Evolutionary conservation across 2,113 vertebrate genomes (phyloP), one percentile per base, ranked within the genome.

Genomic region (Neoarius graeffei): DNA sequence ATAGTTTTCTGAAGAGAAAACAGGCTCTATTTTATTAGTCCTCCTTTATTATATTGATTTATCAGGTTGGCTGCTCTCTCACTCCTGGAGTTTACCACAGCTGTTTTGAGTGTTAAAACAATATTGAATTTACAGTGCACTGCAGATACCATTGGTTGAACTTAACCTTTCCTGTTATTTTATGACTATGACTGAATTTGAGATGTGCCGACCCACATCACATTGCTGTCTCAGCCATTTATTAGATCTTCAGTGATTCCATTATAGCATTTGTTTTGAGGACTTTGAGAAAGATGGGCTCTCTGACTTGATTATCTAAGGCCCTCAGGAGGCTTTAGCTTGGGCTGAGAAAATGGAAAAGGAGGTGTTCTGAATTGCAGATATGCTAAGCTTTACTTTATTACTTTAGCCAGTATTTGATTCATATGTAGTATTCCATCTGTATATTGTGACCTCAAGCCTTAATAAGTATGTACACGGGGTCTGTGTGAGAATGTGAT

Each of bases 231-330:
- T 71, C 20, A 77, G 50, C 60, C 86, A 90, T 94, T 91, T 91
- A 92, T 92, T 86, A 91, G 92, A 92, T 94, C 93, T 92, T 77
- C 81, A 2, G 93, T 91, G 88, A 92, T 94, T 91, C 88, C 92
- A 88, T 23, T 92, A 89, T 15, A 88, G 88, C 89, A 91, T 92
- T 89, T 93, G 92, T 85, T 69, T 27, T 91, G 30, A 83, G 80
- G 56, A 79, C 93, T 92, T 93, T 87, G 89, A 88, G 87, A 91
- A 89, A 85, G 1, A 91, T 57, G 15, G 69, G 57, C 66, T 93
- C 62, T 91, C 93, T 88, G 90, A 87, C 87, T 91, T 89, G 91
- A 86, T 1, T 93, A 89, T 90, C 91, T 90, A 85, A 85, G 83
- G 92, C 71, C 92, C 88, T 84, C 42, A 4, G 42, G 85, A 74